Percentiles rank a stretch among this genome's conserved stretches.
Conservation (phyloP, 2,888 invertebrate species). For the Paralinhomoeus sp. region DNA sequence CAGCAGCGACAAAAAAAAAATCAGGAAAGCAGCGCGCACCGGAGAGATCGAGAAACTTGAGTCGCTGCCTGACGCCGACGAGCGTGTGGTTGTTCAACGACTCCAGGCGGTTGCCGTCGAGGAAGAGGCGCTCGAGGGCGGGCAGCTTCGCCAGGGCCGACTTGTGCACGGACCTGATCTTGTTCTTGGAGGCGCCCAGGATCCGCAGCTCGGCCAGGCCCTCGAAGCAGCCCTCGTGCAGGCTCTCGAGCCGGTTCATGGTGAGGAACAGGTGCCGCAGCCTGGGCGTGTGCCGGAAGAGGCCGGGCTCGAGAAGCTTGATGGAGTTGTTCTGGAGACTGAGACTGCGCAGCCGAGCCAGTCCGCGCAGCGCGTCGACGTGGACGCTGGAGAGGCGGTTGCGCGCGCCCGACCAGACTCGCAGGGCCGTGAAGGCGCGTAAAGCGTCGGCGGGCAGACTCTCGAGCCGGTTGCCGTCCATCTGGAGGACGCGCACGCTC, state of each 20-base stretch:
- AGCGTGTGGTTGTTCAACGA: not conserved
- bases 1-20: too few species aligned
- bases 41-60: constrained; percentile 1
- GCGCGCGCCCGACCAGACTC: constrained; percentile 9
- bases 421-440: constrained; percentile 14
- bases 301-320: constrained; percentile 20
- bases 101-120: constrained; percentile 3
- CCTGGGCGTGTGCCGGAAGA: constrained; percentile 19
- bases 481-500: not conserved
- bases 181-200: constrained; percentile 3
- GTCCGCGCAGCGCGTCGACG: not conserved
- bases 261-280: constrained; percentile 27
- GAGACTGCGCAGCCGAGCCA: constrained; percentile 12
- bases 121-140: constrained; percentile 1
- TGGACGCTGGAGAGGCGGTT: not conserved
- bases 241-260: constrained; percentile 13
- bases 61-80: not conserved
- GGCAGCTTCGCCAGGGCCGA: not conserved
- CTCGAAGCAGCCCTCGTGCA: not conserved
- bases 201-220: not conserved
- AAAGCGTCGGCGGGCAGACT: not conserved
- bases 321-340: constrained; percentile 25
- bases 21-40: not conserved
- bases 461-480: constrained; percentile 3
- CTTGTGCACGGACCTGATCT: not conserved